Conservation (phyloP, 1,140 invertebrate species). For the Hypsibius dujardini region DNA sequence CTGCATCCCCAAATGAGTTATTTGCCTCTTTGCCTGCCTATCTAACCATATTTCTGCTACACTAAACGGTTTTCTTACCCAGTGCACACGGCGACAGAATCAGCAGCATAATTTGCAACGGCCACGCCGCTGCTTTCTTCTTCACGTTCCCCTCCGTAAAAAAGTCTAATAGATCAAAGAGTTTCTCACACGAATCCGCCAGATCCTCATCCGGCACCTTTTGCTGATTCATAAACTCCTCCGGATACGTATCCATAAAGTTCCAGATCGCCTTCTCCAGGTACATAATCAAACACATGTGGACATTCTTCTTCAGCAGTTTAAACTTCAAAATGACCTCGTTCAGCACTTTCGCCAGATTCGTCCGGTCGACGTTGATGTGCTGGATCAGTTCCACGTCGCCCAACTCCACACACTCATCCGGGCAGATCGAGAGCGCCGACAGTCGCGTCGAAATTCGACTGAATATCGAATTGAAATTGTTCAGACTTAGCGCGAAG, state of each 20-base stretch:
- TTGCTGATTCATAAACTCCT: slow-evolving; percentile 70
- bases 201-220: slow-evolving; percentile 68
- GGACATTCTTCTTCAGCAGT: slow-evolving; percentile 67
- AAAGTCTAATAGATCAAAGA: slow-evolving; percentile 78
- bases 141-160: slow-evolving; percentile 73
- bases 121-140: slow-evolving; percentile 65
- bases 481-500: slow-evolving; percentile 83
- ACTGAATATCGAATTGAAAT: slow-evolving; percentile 88
- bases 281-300: slow-evolving; percentile 62
- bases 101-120: slow-evolving; percentile 80
- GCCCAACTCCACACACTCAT: slow-evolving; percentile 80
- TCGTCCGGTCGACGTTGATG: slow-evolving; percentile 74
- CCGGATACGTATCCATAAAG: slow-evolving; percentile 88
- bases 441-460: slow-evolving; percentile 65
- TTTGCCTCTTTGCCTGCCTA: too few species aligned
- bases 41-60: too few species aligned
- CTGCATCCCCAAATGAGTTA: too few species aligned
- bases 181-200: slow-evolving; percentile 63
- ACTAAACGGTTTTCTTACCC: neutral
- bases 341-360: slow-evolving; percentile 60
- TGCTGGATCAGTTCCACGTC: slow-evolving; percentile 94
- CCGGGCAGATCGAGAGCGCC: slow-evolving; percentile 61
- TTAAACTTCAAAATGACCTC: slow-evolving; percentile 79
- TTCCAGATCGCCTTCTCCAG: slow-evolving; percentile 94
- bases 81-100: slow-evolving; percentile 60